Base-by-base conservation (phyloP, 2,888 invertebrate genomes). In the Pimpla rufipes region DNA sequence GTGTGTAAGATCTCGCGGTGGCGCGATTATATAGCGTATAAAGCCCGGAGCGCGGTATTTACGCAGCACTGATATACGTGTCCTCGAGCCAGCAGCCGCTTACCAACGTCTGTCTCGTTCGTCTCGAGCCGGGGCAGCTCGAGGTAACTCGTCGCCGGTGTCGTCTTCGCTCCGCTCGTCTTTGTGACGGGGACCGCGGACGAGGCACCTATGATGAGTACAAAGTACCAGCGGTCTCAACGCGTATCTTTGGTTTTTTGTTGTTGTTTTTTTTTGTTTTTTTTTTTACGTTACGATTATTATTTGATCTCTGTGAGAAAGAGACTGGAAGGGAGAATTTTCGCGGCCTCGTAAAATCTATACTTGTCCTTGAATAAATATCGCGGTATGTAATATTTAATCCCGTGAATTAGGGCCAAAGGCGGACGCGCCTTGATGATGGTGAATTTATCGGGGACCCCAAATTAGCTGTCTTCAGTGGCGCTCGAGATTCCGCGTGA, bases 171-270 rank as follows among this genome's bases (percentile, higher is more conserved):
- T 67, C 47, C 11, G 66, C 47, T 45, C 45, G 21, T 57, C 79
- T 83, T 83, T 79, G 79, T 79, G 76, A 67, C 45, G 52, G 40
- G 45, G 79, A 45, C 71, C 37, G 29, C 35, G n/a, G n/a, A 75
- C 59, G 76, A 62, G 83, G 79, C 79, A 55, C n/a, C 83, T 79
- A 79, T 80, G 79, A 80, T 80, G 83, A 75, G 83, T 83, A 83
- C 83, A 83, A 83, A 83, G 83, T 83, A 83, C 76, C 71, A 37
- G 52, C 29, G 42, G 67, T 55, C 77, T 77, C 57, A 50, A 62
- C 37, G 70, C 47, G 52, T 47, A 64, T 71, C 47, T 59, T 42
- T 23, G 16, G 42, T 62, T 64, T 35, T 66, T 42, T 64, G 35
- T 75, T 29, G 59, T 67, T 59, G 21, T 23, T 11, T 29, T 62